Evolutionary conservation across 2,113 vertebrate species (phyloP).

Genomic region (Brienomyrus longianalis): DNA sequence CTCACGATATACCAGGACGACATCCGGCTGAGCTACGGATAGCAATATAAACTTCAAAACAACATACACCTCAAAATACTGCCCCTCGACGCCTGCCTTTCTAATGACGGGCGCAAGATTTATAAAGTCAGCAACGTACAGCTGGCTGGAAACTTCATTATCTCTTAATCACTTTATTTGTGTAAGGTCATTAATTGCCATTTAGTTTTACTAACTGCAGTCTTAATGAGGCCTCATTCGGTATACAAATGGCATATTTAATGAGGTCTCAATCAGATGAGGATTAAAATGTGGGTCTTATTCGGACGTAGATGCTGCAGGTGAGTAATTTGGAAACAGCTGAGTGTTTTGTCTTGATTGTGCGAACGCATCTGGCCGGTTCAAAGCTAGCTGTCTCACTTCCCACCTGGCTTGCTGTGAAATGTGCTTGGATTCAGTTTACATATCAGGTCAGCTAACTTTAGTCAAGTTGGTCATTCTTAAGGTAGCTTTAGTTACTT

Average conservation of each 20-base stretch:
- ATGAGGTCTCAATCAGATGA: conserved; percentile 16
- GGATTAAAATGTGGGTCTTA: conserved; percentile 20
- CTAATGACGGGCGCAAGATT: conserved; percentile 13
- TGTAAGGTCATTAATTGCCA: conserved; percentile 26
- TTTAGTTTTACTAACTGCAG: conserved; percentile 24
- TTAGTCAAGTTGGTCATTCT: not conserved
- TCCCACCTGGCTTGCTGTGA: conserved; percentile 2
- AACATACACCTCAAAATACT: not conserved
- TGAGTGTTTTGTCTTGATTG: conserved; percentile 18
- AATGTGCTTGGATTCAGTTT: not conserved
- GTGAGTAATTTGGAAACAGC: conserved; percentile 16
- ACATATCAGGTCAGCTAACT: not conserved
- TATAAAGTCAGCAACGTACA: conserved; percentile 17
- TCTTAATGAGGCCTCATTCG: conserved; percentile 24
- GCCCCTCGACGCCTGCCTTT: not conserved
- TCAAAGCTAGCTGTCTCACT: not conserved
- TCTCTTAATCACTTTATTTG: conserved; percentile 24
- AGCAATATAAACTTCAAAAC: not conserved
- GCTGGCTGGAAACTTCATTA: conserved; percentile 23
- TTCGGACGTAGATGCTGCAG: conserved; percentile 5
- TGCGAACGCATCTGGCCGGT: conserved; percentile 7
- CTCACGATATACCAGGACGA: not conserved
- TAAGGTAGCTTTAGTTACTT: not conserved
- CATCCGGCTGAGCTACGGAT: not conserved
- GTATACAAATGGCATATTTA: conserved; percentile 24